Conservation (phyloP, 2,797 vertebrate species). For the Rhodeus uyekii region DNA sequence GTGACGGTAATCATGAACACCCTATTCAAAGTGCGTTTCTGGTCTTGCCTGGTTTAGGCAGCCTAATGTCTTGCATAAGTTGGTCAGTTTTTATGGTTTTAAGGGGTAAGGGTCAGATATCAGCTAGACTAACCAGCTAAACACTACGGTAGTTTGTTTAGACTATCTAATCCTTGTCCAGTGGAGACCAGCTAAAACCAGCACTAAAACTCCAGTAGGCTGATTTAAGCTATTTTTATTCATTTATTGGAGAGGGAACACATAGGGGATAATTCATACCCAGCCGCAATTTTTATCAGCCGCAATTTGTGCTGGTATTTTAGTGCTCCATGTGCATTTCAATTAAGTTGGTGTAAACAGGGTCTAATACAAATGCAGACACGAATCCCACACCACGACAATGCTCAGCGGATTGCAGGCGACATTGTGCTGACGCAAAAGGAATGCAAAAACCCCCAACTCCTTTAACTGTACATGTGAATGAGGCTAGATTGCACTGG, state of each 20-base stretch:
- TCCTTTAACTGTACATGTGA: background rate
- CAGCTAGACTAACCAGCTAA: no score
- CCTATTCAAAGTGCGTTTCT: background rate
- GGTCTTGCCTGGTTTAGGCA: background rate
- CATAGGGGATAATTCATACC: background rate
- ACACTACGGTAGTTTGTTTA: background rate
- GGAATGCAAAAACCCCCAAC: background rate
- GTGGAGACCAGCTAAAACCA: background rate
- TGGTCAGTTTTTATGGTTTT: background rate
- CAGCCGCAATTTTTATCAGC: background rate
- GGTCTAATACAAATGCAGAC: conserved; percentile 20
- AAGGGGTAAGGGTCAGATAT: background rate
- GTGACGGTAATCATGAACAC: background rate
- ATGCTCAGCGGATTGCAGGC: conserved; percentile 1
- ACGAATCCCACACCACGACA: background rate
- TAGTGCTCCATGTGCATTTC: background rate
- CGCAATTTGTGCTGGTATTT: background rate
- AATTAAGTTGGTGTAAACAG: conserved; percentile 25
- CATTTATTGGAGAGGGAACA: background rate
- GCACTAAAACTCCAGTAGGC: background rate
- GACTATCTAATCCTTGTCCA: background rate
- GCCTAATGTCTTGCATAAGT: background rate
- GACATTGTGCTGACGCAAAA: conserved; percentile 17
- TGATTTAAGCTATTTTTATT: background rate
- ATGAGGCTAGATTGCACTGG: background rate